Evolutionary conservation across 2,888 invertebrate species (phyloP), one percentile per base, ranked within the genome.

Genomic region (Epinotia demarniana): DNA sequence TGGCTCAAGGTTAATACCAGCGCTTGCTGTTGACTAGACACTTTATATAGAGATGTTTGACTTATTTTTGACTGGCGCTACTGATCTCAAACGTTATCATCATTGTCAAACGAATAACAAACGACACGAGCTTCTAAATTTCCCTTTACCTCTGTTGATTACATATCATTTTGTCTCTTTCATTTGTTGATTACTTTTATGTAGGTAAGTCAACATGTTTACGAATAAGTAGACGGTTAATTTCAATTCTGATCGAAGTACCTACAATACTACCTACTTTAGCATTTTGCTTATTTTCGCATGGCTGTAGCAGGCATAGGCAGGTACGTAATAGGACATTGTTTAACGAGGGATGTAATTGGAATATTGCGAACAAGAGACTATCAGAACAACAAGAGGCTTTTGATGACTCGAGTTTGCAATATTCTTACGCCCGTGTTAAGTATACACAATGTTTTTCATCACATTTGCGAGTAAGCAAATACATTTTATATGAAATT

Each of bases 21-120:
- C 66, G 55, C 67, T 75, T 72, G 46, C 60, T 72, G 75, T 71
- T 67, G 75, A 75, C 75, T 75, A 62, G 49, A 71, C 64, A 75
- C 66, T 70, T 66, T 64, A 46, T 8, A 46, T 58, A 19, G 23
- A 43, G 68, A 58, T 58, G n/a, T 12, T n/a, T 49, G 23, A 49
- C 5, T 8, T 57, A 55, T 55, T 39, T 43, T 49, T 16, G 13
- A 1, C n/a, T 43, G 19, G 18, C n/a, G 39, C 33, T 11, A 69
- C 2, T 46, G 19, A 16, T 58, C 18, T 23, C 18, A 55, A 2
- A 39, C 3, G 9, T 27, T 64, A 23, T 64, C 53, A n/a, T 53
- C 11, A 66, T 18, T 27, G 16, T 43, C 12, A 39, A 5, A 11
- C 16, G 23, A 49, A 46, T 27, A 23, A 49, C 49, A 12, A 43